Base-by-base conservation (phyloP, 2,113 vertebrate species). In the Motacilla tschutschensis region DNA sequence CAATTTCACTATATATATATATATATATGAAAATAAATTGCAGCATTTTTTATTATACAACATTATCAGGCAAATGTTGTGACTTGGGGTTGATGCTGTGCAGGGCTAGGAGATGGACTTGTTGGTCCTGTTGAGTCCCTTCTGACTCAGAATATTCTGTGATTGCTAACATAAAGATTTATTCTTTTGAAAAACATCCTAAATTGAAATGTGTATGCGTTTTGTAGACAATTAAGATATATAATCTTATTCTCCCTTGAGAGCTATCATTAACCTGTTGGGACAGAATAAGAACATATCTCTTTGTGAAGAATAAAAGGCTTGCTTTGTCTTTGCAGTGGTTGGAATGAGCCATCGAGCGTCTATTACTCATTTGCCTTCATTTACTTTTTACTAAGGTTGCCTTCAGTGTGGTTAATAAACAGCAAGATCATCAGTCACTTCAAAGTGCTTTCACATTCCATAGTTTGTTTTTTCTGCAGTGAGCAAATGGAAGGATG, bases 381-480 rank as follows among this genome's bases (percentile, higher is more conserved):
- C 59, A 29, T 79, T 82, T 84, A 76, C 51, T 90, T 67, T 72
- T 84, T 64, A 60, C 64, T 74, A 50, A 88, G 48, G 81, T 88
- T 0, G 3, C 44, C 53, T 88, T 84, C 74, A 79, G 81, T 82
- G 65, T 66, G 72, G 60, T 90, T 92, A 91, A 88, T 92, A 92
- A 85, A 55, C 67, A 92, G 67, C 64, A 77, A 88, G 88, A 88
- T 71, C 81, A 88, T 91, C 86, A 92, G 88, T 90, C 81, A 93
- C 93, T 92, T 93, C 92, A 94, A 94, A 94, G 90, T 53, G 22
- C 60, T 78, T 87, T 88, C 0, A 0, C 84, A 82, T 93, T 87
- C 79, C 88, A 65, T 92, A 77, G 87, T 79, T 95, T 92, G 78
- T 91, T 95, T 87, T 93, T 71, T 87, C 60, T 91, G 46, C 81